Evolutionary conservation across 2,113 vertebrate genomes (phyloP).

Genomic region (Eclectus roratus): DNA sequence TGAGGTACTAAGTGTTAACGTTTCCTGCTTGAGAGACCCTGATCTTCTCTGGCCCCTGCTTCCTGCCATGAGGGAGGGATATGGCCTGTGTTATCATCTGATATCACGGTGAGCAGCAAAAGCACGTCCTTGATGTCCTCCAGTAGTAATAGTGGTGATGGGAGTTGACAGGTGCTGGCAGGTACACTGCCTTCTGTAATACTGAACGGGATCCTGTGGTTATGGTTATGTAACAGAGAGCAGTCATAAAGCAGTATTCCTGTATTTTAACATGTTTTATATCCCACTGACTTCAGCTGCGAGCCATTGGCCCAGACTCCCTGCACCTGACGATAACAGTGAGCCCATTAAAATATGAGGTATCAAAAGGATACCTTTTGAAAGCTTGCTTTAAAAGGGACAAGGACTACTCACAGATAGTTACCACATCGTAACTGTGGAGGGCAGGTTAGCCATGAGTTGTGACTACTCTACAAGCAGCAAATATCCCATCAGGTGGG

Average conservation of each 20-base stretch:
- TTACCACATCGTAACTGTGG: accelerated
- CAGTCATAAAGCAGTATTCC: background rate
- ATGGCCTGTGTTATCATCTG: background rate
- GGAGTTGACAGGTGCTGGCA: background rate
- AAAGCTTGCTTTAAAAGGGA: background rate
- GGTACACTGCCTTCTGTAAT: background rate
- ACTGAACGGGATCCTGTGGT: background rate
- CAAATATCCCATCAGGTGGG: background rate
- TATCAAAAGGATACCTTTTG: background rate
- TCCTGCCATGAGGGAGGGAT: background rate
- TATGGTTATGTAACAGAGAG: background rate
- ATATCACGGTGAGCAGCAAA: background rate
- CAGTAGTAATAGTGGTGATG: background rate
- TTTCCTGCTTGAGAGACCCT: background rate
- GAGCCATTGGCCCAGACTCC: background rate
- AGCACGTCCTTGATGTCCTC: background rate
- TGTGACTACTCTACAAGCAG: background rate
- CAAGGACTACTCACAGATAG: background rate
- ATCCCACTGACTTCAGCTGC: background rate
- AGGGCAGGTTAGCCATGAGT: background rate
- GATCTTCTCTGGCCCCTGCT: background rate
- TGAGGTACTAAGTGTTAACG: background rate
- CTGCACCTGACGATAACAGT: background rate
- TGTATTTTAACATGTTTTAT: background rate
- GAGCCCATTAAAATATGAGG: background rate